A percentile compares a stretch with the other conserved stretches of the same genome.
Evolutionary conservation across 53 echinoderm and acorn worm genomes (phyloP).

Genomic region (Echinometra lucunter): DNA sequence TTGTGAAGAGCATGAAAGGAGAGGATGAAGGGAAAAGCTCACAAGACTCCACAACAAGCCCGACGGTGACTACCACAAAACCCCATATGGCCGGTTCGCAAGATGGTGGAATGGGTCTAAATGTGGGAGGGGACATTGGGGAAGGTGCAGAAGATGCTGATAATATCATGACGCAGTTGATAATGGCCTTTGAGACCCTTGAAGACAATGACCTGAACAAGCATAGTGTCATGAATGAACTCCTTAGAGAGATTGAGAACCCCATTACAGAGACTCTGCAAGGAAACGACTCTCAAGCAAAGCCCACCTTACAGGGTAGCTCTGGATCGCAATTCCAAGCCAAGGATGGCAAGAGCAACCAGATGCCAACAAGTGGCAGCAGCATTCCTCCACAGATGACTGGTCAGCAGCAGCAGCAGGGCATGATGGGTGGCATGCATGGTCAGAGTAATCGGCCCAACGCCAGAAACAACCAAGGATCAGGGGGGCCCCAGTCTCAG

Average conservation of each 20-base stretch:
- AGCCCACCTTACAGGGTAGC: constrained; percentile 27
- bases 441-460: constrained; percentile 21
- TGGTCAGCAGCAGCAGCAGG: constrained; percentile 92
- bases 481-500: background rate
- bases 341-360: background rate
- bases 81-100: constrained; percentile 78
- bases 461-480: background rate
- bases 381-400: constrained; percentile 78
- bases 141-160: constrained; percentile 76
- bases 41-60: constrained; percentile 81
- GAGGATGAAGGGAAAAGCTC: constrained; percentile 65
- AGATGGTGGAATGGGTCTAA: constrained; percentile 41
- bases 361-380: constrained; percentile 49
- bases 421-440: constrained; percentile 30
- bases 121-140: constrained; percentile 63
- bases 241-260: constrained; percentile 88
- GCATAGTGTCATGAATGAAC: constrained; percentile 85
- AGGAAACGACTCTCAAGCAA: background rate
- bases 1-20: constrained; percentile 46
- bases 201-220: constrained; percentile 88
- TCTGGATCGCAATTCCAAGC: constrained; percentile 1
- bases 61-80: constrained; percentile 88
- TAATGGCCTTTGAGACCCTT: constrained; percentile 76
- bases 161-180: constrained; percentile 82
- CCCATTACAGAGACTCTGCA: constrained; percentile 48